Conservation (phyloP, 2,888 invertebrate genomes). For the Cinara cedri region DNA sequence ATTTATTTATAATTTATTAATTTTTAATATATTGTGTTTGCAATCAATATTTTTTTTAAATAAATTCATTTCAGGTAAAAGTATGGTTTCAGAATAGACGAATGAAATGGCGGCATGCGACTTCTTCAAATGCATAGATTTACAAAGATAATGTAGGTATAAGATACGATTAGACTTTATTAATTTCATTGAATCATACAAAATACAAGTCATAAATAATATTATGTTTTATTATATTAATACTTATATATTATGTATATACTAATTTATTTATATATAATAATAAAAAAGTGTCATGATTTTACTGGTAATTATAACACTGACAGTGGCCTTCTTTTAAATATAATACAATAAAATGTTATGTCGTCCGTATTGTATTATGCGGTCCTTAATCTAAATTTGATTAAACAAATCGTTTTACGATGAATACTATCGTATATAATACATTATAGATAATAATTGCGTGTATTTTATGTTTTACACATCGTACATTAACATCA, state of each 20-base stretch:
- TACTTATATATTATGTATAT: background rate
- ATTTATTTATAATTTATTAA: no score
- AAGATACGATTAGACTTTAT: no score
- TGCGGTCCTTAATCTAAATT: slow-evolving; percentile 17
- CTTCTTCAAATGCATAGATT: background rate
- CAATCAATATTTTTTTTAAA: no score
- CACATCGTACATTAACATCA: no score
- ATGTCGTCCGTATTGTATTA: no score
- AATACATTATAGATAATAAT: no score
- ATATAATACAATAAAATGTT: background rate
- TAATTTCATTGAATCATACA: slow-evolving; percentile 12
- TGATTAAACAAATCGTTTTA: slow-evolving; percentile 4
- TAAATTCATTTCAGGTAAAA: no score
- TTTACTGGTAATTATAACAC: slow-evolving; percentile 24
- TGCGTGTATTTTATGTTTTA: no score
- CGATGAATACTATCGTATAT: no score
- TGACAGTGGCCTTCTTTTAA: slow-evolving; percentile 17
- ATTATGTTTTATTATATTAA: background rate
- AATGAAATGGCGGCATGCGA: slow-evolving; percentile 82
- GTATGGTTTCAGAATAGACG: slow-evolving; percentile 93
- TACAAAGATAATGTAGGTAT: background rate
- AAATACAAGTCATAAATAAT: background rate
- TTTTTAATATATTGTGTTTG: no score
- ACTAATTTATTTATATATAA: background rate
- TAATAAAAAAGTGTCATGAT: background rate